Evolutionary conservation across 2,113 vertebrate species (phyloP).

Genomic region (Mystacornis crossleyi): DNA sequence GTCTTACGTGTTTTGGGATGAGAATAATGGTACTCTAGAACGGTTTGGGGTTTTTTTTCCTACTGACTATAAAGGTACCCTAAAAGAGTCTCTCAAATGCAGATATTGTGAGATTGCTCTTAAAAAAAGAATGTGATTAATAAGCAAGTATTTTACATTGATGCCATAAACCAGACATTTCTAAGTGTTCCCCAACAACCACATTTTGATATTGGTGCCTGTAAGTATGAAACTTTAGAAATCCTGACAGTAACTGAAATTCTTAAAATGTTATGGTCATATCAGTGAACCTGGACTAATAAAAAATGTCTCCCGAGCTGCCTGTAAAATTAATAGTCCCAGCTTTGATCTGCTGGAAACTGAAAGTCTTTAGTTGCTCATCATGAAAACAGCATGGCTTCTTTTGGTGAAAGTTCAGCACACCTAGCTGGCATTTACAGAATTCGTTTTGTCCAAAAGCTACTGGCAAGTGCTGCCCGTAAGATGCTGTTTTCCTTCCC

Average conservation of each 20-base stretch:
- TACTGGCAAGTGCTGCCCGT: rapidly evolving
- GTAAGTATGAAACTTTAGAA: neutral
- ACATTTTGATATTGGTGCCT: neutral
- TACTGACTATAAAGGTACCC: neutral
- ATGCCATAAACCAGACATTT: neutral
- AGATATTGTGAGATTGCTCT: neutral
- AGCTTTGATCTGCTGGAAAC: neutral
- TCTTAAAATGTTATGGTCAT: neutral
- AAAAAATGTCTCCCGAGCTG: neutral
- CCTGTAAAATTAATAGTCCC: neutral
- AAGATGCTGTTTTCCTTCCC: neutral
- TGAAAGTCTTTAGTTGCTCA: neutral
- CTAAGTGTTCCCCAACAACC: neutral
- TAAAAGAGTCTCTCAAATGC: neutral
- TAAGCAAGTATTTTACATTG: neutral
- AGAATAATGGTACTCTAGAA: neutral
- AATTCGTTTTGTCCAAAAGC: neutral
- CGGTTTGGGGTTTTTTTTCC: neutral
- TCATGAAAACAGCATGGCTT: neutral
- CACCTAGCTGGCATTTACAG: neutral
- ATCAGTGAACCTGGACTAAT: neutral
- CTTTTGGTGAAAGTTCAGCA: neutral
- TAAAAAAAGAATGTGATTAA: neutral
- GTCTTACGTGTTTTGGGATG: neutral
- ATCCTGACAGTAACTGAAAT: neutral